A percentile compares a stretch with the other conserved stretches of the same genome.
These are phyloP conservation scores for Syngnathus scovelli DNA, from an alignment of 2,113 vertebrate genomes.

Conservation along the genomic window DNA sequence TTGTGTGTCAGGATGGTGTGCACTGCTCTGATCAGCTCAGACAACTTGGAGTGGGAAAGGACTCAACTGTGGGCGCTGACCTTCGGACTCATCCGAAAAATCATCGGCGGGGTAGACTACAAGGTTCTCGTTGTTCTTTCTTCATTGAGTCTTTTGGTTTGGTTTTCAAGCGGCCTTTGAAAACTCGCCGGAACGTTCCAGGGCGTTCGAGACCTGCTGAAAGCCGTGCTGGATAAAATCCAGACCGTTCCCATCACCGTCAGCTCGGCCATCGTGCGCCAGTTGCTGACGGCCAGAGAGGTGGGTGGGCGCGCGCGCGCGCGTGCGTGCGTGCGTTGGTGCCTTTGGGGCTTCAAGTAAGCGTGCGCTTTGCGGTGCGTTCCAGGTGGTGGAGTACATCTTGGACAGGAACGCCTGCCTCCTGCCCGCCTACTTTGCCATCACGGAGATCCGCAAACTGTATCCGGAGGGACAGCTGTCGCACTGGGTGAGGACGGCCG, in stretches of 20 bases:
- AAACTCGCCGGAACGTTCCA: conserved; percentile 40
- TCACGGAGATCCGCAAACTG: conserved; percentile 94
- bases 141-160: too few relatives aligned
- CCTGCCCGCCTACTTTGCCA: conserved; percentile 92
- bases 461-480: conserved; percentile 95
- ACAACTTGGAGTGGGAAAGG: conserved; percentile 93
- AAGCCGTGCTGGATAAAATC: conserved; percentile 93
- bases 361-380: neutral
- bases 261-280: conserved; percentile 94
- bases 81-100: conserved; percentile 90
- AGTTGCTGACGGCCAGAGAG: conserved; percentile 91
- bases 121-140: conserved; percentile 73
- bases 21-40: conserved; percentile 86
- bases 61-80: conserved; percentile 95
- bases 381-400: conserved; percentile 94
- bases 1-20: conserved; percentile 84
- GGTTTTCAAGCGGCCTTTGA: neutral
- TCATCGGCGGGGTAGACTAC: conserved; percentile 97
- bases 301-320: neutral
- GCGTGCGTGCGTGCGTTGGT: neutral
- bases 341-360: neutral
- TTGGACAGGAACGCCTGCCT: conserved; percentile 96
- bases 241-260: conserved; percentile 90
- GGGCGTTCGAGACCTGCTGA: conserved; percentile 93
- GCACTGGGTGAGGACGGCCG: conserved; percentile 79